Evolutionary conservation across 2,888 invertebrate genomes (phyloP), one percentile per base, ranked within the genome.

Genomic region (Luffia ferchaultella): DNA sequence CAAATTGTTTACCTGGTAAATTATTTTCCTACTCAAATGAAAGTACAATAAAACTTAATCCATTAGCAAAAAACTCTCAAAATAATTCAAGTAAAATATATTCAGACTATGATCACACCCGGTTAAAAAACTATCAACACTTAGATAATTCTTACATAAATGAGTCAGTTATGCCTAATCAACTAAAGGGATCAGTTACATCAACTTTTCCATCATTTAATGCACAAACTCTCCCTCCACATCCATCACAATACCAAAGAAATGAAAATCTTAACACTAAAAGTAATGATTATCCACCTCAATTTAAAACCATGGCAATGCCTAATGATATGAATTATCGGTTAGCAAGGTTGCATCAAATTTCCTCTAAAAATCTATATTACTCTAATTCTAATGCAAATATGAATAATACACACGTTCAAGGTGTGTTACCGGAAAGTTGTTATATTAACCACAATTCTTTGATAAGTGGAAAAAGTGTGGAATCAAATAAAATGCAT

Each of bases 371-470:
- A 2, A 76, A 67, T 58, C 60, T 80, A 57, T 84, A 84, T 47
- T 83, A 84, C 53, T 70, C 72, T 49, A 84, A 84, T 58, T 83
- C 84, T 46, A 77, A 63, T 61, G 66, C 73, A 52, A 83, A 76
- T 59, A 76, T 70, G 69, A 83, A 84, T 46, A 72, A 71, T 43
- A 58, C 60, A 52, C 75, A 74, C 53, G 71, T 68, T 46, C 66
- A 75, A 54, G 64, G 67, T 41, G 66, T 60, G 52, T 59, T 64
- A 46, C 79, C 75, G 62, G 84, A 85, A 64, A 84, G 85, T 59
- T 79, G 74, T 65, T 85, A 85, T 71, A 76, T 73, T 7, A 84
- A 83, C 55, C 84, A 83, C 55, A 80, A 82, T 46, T 83, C 85
- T 42, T 70, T 72, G 50, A 64, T 73, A 52, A 84, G 82, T 63